Percentiles rank a stretch among this genome's conserved stretches.
Evolutionary conservation across 2,113 vertebrate species (phyloP).

Genomic region (Balaeniceps rex): DNA sequence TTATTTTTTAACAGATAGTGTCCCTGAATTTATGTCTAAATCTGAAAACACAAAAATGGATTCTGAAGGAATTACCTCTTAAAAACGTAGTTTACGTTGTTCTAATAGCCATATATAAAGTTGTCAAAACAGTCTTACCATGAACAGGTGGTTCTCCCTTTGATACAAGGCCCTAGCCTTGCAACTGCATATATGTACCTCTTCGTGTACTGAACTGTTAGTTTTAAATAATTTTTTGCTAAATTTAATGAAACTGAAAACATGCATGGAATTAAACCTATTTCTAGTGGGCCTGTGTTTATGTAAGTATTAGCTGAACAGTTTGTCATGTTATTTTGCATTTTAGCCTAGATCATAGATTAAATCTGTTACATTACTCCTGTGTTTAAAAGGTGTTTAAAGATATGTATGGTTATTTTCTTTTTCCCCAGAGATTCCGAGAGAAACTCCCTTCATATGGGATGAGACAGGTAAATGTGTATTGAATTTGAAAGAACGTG

Average conservation of each 20-base stretch:
- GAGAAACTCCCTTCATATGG: conserved; percentile 89
- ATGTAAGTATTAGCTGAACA: too few species aligned
- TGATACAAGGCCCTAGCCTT: neutral
- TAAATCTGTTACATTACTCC: neutral
- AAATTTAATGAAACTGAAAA: neutral
- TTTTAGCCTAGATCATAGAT: neutral
- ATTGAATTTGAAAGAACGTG: neutral
- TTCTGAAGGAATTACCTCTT: neutral
- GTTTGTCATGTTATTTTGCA: neutral
- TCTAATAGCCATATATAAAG: neutral
- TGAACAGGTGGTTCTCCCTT: neutral
- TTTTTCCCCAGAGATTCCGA: conserved; percentile 82
- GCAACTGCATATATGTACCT: fast-evolving
- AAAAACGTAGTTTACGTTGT: neutral
- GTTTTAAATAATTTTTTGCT: neutral
- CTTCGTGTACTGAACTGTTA: fast-evolving
- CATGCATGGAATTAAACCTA: neutral
- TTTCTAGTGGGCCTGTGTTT: neutral
- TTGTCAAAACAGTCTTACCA: neutral
- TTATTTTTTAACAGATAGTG: neutral
- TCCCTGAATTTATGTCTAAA: neutral
- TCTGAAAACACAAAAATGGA: neutral
- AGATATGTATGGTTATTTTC: neutral
- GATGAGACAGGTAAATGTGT: conserved; percentile 84
- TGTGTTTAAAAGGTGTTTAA: neutral